Base-by-base conservation (phyloP, 1,140 invertebrate species). In the Rhizoglyphus robini region DNA sequence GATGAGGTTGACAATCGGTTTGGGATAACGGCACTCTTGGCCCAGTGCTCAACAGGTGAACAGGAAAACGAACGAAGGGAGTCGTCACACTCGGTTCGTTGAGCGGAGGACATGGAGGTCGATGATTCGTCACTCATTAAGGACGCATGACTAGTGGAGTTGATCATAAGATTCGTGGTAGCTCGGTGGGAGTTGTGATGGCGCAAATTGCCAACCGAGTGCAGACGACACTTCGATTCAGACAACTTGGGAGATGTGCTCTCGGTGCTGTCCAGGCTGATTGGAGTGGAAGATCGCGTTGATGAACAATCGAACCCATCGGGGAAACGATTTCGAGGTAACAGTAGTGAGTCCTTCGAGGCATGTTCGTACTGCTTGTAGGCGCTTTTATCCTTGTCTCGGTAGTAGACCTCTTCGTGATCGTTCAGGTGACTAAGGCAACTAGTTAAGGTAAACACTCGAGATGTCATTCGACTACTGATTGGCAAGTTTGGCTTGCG, bases 11-110 rank as follows among this genome's bases (percentile, higher is more conserved):
- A 64, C 3, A 64, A 38, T 34, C 63, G 46, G 18, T 64, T 47
- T 11, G 47, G 5, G 20, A 11, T 5, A 49, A 5, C 20, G 4
- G 5, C 20, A 20, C 47, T 20, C 25, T 54, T 64, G 27, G 46
- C 46, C 47, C 62, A 64, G 23, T 64, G 36, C 20, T 64, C 63
- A 31, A 63, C n/a, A 23, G 63, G 63, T 57, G 63, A 64, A 64
- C 63, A 64, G n/a, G 46, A 64, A 20, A 27, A 49, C 20, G 58
- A 60, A 23, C 58, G 3, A 23, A 60, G 27, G 15, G 58, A 60
- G 13, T 15, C 11, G 3, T 60, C 30, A 11, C 15, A 15, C 36
- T 60, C 58, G 1, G 27, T 29, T 32, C 15, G 23, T 20, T 49
- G 8, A 15, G 59, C 18, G 20, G 32, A 20, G 32, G 47, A 34